A percentile compares a stretch with the other conserved stretches of the same genome.
Evolutionary conservation across 2,797 vertebrate genomes (phyloP).

Genomic region (Eidolon dupreanum): DNA sequence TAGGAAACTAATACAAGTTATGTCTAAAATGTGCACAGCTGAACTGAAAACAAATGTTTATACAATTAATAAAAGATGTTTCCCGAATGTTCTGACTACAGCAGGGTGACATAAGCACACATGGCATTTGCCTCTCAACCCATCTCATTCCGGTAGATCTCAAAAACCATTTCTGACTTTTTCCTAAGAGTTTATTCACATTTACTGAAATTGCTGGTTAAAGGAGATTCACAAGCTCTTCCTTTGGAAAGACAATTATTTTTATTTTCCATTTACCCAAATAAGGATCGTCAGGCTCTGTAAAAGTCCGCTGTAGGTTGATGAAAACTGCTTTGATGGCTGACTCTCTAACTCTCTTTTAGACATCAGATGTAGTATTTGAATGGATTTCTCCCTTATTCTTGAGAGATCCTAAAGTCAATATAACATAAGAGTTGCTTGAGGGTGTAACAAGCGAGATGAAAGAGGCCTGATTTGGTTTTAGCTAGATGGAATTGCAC

Average conservation of each 20-base stretch:
- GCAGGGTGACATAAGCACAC: neutral
- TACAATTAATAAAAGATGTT: neutral
- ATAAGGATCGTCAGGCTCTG: neutral
- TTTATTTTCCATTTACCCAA: neutral
- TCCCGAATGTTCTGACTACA: neutral
- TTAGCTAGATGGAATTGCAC: neutral
- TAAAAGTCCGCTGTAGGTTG: no score
- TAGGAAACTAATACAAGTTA: neutral
- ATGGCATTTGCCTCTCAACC: neutral
- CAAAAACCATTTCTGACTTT: neutral
- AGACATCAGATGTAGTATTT: neutral
- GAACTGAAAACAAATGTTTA: neutral
- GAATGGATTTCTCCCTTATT: no score
- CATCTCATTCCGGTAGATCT: neutral
- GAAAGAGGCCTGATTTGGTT: neutral
- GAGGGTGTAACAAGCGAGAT: neutral
- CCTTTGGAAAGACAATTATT: neutral
- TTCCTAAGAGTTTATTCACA: neutral
- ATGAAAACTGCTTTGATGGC: neutral
- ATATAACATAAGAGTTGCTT: neutral
- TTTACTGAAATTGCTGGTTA: neutral
- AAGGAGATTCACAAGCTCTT: neutral
- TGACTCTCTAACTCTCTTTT: neutral
- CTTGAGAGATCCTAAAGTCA: neutral
- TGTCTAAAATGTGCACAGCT: neutral